A percentile compares a stretch with the other conserved stretches of the same genome.
These are phyloP conservation scores for Andrena trimmerana DNA, from an alignment of 2,888 invertebrate genomes.

Conservation along the genomic window DNA sequence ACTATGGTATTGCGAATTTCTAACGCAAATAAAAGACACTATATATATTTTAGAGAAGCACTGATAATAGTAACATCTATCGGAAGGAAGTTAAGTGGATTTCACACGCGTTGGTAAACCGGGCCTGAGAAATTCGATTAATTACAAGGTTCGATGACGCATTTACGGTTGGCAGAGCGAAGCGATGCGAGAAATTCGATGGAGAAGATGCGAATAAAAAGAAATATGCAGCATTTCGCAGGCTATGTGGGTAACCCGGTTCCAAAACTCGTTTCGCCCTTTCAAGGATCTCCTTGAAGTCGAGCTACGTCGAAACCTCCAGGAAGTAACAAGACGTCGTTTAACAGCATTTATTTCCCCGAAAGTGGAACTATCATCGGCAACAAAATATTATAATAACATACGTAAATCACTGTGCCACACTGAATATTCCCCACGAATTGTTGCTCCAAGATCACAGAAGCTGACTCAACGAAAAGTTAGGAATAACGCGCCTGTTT, in stretches of 20 bases:
- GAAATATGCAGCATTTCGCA: constrained; percentile 29
- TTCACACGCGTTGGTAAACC: not conserved
- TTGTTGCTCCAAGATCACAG: not conserved
- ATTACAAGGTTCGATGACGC: not conserved
- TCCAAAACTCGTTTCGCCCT: constrained; percentile 78
- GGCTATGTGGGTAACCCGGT: constrained; percentile 79
- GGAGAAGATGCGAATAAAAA: constrained; percentile 49
- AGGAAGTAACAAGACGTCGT: constrained; percentile 44
- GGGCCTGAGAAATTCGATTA: not conserved
- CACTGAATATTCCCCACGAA: not conserved
- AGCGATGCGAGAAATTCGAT: constrained; percentile 11
- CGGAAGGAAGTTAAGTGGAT: not conserved
- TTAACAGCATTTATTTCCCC: constrained; percentile 29
- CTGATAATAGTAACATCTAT: not conserved
- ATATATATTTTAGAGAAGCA: no score
- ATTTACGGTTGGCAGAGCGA: not conserved
- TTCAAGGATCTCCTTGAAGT: constrained; percentile 57
- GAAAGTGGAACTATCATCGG: not conserved
- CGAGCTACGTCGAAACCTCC: constrained; percentile 57
- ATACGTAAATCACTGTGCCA: not conserved
- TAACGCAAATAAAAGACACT: no score
- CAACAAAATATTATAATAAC: not conserved
- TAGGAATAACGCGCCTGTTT: no score
- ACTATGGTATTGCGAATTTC: no score
- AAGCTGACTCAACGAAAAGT: not conserved